Base-by-base conservation (phyloP, 1,140 invertebrate species). In the Forficula auricularia region DNA sequence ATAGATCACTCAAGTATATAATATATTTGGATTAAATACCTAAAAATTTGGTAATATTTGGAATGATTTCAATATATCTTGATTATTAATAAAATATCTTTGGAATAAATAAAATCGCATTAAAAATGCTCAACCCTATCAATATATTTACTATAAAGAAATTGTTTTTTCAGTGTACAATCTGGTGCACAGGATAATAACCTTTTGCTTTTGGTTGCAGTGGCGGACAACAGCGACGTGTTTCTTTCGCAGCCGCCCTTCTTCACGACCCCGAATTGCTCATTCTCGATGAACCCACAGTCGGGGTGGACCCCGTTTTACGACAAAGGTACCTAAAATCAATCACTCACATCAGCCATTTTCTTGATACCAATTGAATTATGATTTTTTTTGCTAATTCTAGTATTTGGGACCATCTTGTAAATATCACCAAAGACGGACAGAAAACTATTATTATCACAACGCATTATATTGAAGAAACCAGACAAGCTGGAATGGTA, bases 251-350 rank as follows among this genome's bases (percentile, higher is more conserved):
- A 0, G 78, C 83, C 0, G 83, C 88, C 0, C 63, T 94, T 12
- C 62, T 95, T 15, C 82, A 91, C 32, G 79, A 89, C 46, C 88
- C 89, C 0, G 83, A 91, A 61, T 65, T 94, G 0, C 62, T 96
- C 15, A 91, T 96, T 53, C 63, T 95, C 35, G 90, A 96, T 54
- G 90, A 95, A 56, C 89, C 90, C 0, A 94, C 89, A 1, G 89
- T 92, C 6, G 80, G 82, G 13, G 32, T 46, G 3, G 44, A 46
- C 18, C 44, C 44, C 10, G 15, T 46, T 3, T 32, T 46, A 15
- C 33, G 44, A 16, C 38, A 46, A 22, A 44, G 44, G 46, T 39
- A 30, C 10, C 22, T 27, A n/a, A n/a, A n/a, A n/a, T n/a, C n/a
- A n/a, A n/a, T n/a, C n/a, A n/a, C n/a, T n/a, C n/a, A n/a, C n/a